phyloP scores from a whole-genome alignment of 2,113 vertebrate species.

The Gorsachius goisagi region DNA sequence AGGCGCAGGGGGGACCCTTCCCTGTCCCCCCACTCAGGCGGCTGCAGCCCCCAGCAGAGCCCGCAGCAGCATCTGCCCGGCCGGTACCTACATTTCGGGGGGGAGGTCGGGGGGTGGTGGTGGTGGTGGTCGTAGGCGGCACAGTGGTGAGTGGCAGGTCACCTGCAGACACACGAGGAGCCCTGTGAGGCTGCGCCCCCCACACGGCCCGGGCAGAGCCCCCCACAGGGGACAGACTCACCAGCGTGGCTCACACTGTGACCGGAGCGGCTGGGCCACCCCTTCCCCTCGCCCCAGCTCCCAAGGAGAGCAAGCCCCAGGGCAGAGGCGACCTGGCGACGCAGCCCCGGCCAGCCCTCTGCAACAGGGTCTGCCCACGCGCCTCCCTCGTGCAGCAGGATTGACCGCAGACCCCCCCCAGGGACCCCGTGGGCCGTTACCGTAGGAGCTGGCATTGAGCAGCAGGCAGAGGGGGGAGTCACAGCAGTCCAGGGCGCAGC shows the following conservation, averaged over 20 bases:
- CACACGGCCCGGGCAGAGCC: neutral
- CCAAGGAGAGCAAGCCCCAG: neutral
- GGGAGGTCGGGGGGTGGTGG: neutral
- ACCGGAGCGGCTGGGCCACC: neutral
- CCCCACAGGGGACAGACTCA: neutral
- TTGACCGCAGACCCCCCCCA: accelerated
- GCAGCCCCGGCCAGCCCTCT: neutral
- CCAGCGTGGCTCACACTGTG: accelerated
- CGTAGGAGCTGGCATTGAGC: slow-evolving; percentile 36
- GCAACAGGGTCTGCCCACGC: accelerated
- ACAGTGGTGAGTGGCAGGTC: neutral
- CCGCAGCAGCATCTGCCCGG: neutral
- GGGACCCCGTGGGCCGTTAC: neutral
- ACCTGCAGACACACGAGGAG: neutral
- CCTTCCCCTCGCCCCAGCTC: neutral
- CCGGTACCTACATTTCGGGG: neutral
- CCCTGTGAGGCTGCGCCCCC: neutral
- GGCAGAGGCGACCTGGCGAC: accelerated
- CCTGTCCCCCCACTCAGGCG: neutral
- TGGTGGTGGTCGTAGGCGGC: neutral
- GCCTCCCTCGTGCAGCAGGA: accelerated
- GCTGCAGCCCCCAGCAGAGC: neutral
- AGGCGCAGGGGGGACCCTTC: neutral
- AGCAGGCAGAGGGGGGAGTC: slow-evolving; percentile 65
- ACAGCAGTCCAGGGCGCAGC: slow-evolving; percentile 74